Conservation (phyloP, 2,113 vertebrate genomes). For the Garra rufa region DNA sequence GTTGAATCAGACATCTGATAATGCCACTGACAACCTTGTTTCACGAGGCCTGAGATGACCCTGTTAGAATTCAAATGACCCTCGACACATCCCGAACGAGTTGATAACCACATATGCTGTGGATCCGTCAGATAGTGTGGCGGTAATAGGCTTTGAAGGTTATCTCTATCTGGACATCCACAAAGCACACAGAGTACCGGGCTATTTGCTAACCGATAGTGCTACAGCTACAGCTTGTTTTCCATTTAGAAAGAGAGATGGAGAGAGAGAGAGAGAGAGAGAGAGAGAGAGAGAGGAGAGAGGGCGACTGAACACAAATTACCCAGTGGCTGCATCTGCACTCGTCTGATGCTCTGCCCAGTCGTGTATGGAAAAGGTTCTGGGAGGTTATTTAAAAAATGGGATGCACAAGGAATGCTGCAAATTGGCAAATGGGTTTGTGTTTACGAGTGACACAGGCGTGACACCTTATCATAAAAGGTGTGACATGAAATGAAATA, state of each 20-base stretch:
- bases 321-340: slow-evolving; percentile 46
- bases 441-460: slow-evolving; percentile 9
- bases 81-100: slow-evolving; percentile 1
- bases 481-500: neutral
- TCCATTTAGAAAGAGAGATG: slow-evolving; percentile 46
- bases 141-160: slow-evolving; percentile 53
- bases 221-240: slow-evolving; percentile 39
- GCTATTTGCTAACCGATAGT: slow-evolving; percentile 46
- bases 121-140: slow-evolving; percentile 27
- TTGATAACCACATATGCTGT: slow-evolving; percentile 21
- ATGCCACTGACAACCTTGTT: slow-evolving; percentile 30
- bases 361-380: neutral
- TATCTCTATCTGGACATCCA: slow-evolving; percentile 43
- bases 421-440: slow-evolving; percentile 16
- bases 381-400: slow-evolving; percentile 44
- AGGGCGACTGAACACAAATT: slow-evolving; percentile 54
- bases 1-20: slow-evolving; percentile 22
- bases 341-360: slow-evolving; percentile 3
- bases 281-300: slow-evolving; percentile 18
- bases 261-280: slow-evolving; percentile 27
- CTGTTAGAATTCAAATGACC: slow-evolving; percentile 25
- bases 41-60: neutral
- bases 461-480: neutral
- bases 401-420: neutral
- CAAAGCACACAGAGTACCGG: slow-evolving; percentile 37